Evolutionary conservation across 2,888 invertebrate genomes (phyloP).

Genomic region (Plutella xylostella): DNA sequence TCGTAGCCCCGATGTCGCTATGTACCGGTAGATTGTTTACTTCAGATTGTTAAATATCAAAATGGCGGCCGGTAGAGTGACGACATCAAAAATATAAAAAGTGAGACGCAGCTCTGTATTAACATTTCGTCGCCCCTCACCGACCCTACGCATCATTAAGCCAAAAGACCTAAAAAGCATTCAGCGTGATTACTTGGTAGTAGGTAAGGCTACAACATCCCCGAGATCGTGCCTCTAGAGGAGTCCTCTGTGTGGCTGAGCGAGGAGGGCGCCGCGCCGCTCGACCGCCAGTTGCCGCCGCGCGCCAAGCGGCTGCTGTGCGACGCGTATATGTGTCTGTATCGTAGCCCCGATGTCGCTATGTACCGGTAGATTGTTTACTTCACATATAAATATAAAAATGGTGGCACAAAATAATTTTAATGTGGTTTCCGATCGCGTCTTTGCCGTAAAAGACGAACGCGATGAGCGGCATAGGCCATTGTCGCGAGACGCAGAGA

Average conservation of each 20-base stretch:
- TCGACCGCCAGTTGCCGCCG: slow-evolving; percentile 84
- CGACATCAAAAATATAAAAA: too few species aligned
- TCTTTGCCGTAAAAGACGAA: too few species aligned
- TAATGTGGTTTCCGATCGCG: too few species aligned
- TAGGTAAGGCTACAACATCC: slow-evolving; percentile 99
- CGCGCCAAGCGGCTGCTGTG: slow-evolving; percentile 90
- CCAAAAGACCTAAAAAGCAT: too few species aligned
- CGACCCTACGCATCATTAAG: too few species aligned
- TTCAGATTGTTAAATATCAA: background rate
- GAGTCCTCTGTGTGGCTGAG: slow-evolving; percentile 90
- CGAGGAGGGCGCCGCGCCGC: slow-evolving; percentile 78
- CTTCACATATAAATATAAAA: background rate
- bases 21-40: slow-evolving; percentile 77
- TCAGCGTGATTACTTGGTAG: too few species aligned
- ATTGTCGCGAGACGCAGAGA: too few species aligned
- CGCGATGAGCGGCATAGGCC: too few species aligned
- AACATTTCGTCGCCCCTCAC: too few species aligned
- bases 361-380: slow-evolving; percentile 81
- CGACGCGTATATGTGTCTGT: slow-evolving; percentile 99
- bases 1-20: slow-evolving; percentile 92
- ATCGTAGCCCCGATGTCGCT: slow-evolving; percentile 93
- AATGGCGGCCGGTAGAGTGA: background rate
- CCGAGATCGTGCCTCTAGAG: slow-evolving; percentile 89
- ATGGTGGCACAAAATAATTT: too few species aligned
- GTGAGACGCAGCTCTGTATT: too few species aligned